Conservation (phyloP, 1,140 invertebrate genomes). For the Pachypsylla venusta region DNA sequence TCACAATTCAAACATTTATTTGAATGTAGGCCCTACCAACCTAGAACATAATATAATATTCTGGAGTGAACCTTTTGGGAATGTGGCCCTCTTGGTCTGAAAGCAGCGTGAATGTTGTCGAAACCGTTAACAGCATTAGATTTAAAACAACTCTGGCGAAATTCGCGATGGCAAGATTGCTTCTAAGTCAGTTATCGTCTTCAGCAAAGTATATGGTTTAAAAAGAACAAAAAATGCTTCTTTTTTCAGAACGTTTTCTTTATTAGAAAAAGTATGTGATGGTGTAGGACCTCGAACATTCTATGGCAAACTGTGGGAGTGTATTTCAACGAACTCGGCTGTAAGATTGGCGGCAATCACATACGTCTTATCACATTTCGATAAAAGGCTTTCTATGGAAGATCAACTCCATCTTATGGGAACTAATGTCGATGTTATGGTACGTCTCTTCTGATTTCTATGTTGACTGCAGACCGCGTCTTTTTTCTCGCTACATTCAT, state of each 20-base stretch:
- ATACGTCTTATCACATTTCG: slow-evolving; percentile 68
- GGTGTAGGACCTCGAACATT: slow-evolving; percentile 66
- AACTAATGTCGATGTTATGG: slow-evolving; percentile 70
- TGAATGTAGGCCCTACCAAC: no score
- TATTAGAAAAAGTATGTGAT: slow-evolving; percentile 63
- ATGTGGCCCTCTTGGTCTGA: no score
- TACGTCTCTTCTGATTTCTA: slow-evolving; percentile 29
- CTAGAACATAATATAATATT: no score
- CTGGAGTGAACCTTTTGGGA: no score
- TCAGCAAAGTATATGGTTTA: no score
- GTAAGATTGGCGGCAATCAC: slow-evolving; percentile 73
- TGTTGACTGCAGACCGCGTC: neutral
- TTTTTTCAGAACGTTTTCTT: slow-evolving; percentile 54
- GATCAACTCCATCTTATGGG: slow-evolving; percentile 78
- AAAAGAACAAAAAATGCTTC: no score
- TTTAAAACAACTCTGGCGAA: no score
- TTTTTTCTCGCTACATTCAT: slow-evolving; percentile 2
- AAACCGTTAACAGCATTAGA: no score
- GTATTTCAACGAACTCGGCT: slow-evolving; percentile 61
- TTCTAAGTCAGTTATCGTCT: no score
- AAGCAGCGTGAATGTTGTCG: no score
- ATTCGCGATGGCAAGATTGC: no score
- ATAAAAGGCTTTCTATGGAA: slow-evolving; percentile 63
- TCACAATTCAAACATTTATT: no score
- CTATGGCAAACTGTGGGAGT: slow-evolving; percentile 82